A percentile compares a stretch with the other conserved stretches of the same genome.
These are phyloP conservation scores for Mus pahari DNA, from an alignment of 2,113 vertebrate genomes.

Conservation along the genomic window DNA sequence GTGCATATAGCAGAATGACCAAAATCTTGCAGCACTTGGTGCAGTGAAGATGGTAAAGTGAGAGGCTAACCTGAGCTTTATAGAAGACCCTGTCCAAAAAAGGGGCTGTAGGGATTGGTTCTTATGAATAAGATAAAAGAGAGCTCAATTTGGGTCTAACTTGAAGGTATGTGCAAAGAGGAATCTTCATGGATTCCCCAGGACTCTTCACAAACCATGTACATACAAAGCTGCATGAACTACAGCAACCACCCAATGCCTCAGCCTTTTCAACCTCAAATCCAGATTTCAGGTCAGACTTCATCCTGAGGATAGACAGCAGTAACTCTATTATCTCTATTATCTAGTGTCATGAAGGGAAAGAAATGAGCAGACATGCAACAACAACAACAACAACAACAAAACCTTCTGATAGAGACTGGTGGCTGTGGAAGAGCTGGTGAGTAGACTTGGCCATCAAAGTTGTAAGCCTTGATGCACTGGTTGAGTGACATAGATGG, in stretches of 20 bases:
- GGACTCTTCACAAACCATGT: background rate
- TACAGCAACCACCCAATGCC: background rate
- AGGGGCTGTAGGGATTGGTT: background rate
- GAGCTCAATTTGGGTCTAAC: background rate
- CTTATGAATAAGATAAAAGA: background rate
- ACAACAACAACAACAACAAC: background rate
- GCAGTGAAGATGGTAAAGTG: background rate
- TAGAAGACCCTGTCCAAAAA: background rate
- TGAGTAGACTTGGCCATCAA: background rate
- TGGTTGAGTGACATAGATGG: background rate
- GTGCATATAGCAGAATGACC: slow-evolving; percentile 4
- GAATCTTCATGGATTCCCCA: background rate
- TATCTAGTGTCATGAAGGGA: background rate
- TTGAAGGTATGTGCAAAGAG: background rate
- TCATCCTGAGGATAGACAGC: background rate
- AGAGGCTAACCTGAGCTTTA: background rate
- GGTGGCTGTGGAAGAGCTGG: background rate
- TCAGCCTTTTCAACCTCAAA: background rate
- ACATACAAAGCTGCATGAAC: background rate
- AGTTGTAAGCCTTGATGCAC: background rate
- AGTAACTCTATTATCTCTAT: background rate
- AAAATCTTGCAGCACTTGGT: background rate
- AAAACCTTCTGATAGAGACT: background rate
- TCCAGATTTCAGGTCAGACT: slow-evolving; percentile 1
- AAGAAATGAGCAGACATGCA: background rate